Base-by-base conservation (phyloP, 2,113 vertebrate species). In the Bombycilla garrulus region DNA sequence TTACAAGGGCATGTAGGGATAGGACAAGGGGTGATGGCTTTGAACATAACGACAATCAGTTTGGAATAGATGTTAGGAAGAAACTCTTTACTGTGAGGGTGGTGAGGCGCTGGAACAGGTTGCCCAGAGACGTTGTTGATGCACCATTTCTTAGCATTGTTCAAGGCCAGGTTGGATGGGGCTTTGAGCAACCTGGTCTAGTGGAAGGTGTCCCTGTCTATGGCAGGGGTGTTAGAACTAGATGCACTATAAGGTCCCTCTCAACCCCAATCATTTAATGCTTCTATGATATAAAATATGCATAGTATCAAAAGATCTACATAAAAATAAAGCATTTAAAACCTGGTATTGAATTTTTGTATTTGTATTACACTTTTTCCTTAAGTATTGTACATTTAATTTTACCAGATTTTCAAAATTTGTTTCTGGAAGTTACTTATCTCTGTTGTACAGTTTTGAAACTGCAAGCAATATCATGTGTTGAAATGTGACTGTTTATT, bases 361-460 rank as follows among this genome's bases (percentile, higher is more conserved):
- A 73, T 67, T 64, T 93, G 47, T 62, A 2, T 12, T 79, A 35
- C 45, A 86, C 12, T 40, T 73, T 85, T 73, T 61, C 7, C 11
- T 25, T 31, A 77, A 76, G 16, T 61, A 48, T 38, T 54, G 12
- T 79, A 54, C 45, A 69, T 86, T 93, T 73, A 83, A 45, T 76
- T 90, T 73, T 76, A 88, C 81, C 85, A 92, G 67, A 78, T 87
- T 96, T 97, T 94, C n/a, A 47, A 5, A 81, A 35, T 84, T 74
- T 82, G 25, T 53, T 62, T 70, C 81, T 93, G 45, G 20, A 91
- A 92, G 80, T 88, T 86, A 61, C 71, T 91, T 73, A 61, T 91
- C 88, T 95, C 42, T 64, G 36, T 72, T 94, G 50, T 92, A 54
- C 47, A 60, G 48, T 96, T 90, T 94, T 76, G 82, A 92, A 92